Conservation (phyloP, 2,113 vertebrate species). For the Psittacula cyanocephala region DNA sequence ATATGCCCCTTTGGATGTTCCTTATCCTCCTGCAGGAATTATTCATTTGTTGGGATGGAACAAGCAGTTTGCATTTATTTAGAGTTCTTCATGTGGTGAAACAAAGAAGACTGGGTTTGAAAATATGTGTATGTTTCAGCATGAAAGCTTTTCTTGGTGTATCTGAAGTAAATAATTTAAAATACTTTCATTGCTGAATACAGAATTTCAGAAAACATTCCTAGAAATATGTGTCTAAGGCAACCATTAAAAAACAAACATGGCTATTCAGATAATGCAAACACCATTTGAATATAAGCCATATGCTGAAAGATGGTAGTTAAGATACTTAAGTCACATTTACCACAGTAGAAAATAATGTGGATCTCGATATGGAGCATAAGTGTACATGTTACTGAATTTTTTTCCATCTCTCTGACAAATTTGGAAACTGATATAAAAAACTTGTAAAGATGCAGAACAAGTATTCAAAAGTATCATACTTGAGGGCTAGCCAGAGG, state of each 20-base stretch:
- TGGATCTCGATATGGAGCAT: background rate
- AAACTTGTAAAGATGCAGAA: constrained; percentile 23
- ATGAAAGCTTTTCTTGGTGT: background rate
- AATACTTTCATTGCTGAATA: background rate
- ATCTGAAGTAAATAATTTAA: constrained; percentile 14
- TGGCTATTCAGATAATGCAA: background rate
- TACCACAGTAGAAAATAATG: background rate
- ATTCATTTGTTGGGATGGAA: background rate
- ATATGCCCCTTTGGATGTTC: background rate
- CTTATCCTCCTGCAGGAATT: background rate
- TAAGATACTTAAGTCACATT: background rate
- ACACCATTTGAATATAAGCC: background rate
- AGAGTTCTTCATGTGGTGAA: background rate
- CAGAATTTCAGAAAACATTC: background rate
- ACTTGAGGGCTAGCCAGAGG: constrained; percentile 46
- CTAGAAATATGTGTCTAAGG: background rate
- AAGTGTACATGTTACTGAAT: background rate
- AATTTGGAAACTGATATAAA: background rate
- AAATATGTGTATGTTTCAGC: background rate
- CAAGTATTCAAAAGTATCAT: constrained; percentile 5
- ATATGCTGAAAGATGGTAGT: background rate
- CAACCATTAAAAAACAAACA: background rate
- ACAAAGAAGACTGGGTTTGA: background rate
- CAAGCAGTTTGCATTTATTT: background rate
- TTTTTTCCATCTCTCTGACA: background rate